phyloP scores from a whole-genome alignment of 2,888 invertebrate genomes.

The Rhaphigaster nebulosa region DNA sequence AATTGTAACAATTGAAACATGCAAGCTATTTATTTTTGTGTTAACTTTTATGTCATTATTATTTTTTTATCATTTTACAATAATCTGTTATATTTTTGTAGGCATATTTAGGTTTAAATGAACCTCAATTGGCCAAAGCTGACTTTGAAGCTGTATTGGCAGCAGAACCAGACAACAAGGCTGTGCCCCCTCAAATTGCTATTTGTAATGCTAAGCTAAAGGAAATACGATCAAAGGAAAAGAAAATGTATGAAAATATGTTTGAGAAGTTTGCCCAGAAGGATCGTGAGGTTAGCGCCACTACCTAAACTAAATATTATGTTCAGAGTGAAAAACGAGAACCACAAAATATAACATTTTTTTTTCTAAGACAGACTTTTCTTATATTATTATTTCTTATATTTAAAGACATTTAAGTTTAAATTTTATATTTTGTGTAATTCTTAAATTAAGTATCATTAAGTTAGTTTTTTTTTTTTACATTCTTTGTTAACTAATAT shows the following conservation, averaged over 20 bases:
- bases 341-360: conserved; percentile 33
- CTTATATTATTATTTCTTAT: no score
- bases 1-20: no score
- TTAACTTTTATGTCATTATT: neutral
- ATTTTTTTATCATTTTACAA: neutral
- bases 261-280: conserved; percentile 91
- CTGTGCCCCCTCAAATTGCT: conserved; percentile 83
- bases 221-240: conserved; percentile 84
- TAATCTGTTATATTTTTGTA: conserved; percentile 66
- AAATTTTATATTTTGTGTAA: conserved; percentile 32
- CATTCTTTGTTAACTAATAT: neutral
- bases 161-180: conserved; percentile 88
- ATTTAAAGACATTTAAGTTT: neutral
- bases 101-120: conserved; percentile 81
- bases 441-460: neutral
- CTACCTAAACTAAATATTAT: conserved; percentile 33
- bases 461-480: neutral
- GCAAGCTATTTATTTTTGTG: neutral
- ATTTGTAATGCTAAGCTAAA: conserved; percentile 81
- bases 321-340: neutral
- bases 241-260: conserved; percentile 93
- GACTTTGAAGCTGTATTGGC: conserved; percentile 84
- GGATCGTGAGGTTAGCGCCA: conserved; percentile 71
- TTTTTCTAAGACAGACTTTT: conserved; percentile 16
- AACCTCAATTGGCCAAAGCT: conserved; percentile 81